A percentile compares a stretch with the other conserved stretches of the same genome.
phyloP scores from a whole-genome alignment of 2,888 invertebrate species.

The Lacanobia wlatinum region DNA sequence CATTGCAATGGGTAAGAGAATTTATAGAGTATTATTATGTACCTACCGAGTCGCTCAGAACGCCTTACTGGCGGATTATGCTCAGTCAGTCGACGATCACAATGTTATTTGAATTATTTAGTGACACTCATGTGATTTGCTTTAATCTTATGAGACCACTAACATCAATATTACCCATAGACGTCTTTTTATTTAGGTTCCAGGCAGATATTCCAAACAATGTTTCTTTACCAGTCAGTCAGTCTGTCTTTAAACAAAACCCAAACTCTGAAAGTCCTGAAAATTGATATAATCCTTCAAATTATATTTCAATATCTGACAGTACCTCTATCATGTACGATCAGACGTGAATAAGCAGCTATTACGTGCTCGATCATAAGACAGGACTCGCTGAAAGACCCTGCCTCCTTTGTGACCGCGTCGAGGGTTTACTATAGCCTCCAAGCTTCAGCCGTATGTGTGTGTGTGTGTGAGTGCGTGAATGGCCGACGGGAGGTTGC shows the following conservation, averaged over 20 bases:
- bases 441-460: conserved; percentile 8
- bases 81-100: conserved; percentile 15
- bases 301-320: not conserved
- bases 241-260: not conserved
- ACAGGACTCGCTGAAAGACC: conserved; percentile 67
- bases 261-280: not conserved
- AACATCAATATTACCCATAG: not conserved
- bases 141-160: no score
- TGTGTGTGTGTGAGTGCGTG: conserved; percentile 59
- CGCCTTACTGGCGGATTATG: conserved; percentile 41
- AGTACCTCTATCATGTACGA: not conserved
- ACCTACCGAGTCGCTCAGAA: conserved; percentile 42
- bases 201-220: not conserved
- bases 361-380: conserved; percentile 66
- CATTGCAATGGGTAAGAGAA: conserved; percentile 64
- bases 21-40: conserved; percentile 63
- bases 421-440: conserved; percentile 61
- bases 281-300: not conserved
- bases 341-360: conserved; percentile 43
- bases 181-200: not conserved
- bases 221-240: not conserved
- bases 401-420: conserved; percentile 63
- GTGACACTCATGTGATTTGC: conserved; percentile 4
- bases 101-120: conserved; percentile 23
- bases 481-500: conserved; percentile 65